phyloP scores from a whole-genome alignment of 1,140 invertebrate genomes.

The Hetaerina americana region DNA sequence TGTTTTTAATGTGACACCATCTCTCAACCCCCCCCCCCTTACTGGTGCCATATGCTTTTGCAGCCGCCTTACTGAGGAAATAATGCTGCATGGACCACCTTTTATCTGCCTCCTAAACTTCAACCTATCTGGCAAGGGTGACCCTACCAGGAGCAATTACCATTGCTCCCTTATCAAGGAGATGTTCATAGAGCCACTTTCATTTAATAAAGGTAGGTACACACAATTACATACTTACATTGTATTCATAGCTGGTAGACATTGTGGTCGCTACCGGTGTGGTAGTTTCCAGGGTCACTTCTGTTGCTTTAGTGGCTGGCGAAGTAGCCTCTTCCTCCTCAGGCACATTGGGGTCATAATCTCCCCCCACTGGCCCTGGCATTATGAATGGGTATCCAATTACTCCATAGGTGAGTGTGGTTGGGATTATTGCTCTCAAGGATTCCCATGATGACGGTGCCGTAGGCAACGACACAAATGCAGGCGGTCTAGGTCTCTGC shows the following conservation, averaged over 20 bases:
- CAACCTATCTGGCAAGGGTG: too few relatives aligned
- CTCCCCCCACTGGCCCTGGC: conserved; percentile 85
- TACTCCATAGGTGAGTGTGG: conserved; percentile 72
- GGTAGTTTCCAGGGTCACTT: not conserved
- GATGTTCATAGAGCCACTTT: too few relatives aligned
- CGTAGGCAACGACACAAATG: conserved; percentile 75
- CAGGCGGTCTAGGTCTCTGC: conserved; percentile 62
- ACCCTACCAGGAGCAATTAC: too few relatives aligned
- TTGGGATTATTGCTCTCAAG: conserved; percentile 69
- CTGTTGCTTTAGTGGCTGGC: not conserved
- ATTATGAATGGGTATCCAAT: conserved; percentile 84
- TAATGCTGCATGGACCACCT: too few relatives aligned
- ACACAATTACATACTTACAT: not conserved
- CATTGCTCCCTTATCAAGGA: too few relatives aligned
- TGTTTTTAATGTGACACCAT: too few relatives aligned
- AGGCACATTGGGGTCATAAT: conserved; percentile 23
- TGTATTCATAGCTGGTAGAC: not conserved
- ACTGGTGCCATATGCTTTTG: too few relatives aligned
- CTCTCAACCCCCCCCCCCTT: too few relatives aligned
- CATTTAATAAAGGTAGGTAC: too few relatives aligned
- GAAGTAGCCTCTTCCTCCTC: not conserved
- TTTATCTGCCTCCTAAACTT: too few relatives aligned
- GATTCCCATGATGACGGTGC: conserved; percentile 81
- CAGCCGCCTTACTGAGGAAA: too few relatives aligned
- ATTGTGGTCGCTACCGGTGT: not conserved